These are phyloP conservation scores for Oryzias sinensis DNA, from an alignment of 2,797 vertebrate species.

Conservation along the genomic window DNA sequence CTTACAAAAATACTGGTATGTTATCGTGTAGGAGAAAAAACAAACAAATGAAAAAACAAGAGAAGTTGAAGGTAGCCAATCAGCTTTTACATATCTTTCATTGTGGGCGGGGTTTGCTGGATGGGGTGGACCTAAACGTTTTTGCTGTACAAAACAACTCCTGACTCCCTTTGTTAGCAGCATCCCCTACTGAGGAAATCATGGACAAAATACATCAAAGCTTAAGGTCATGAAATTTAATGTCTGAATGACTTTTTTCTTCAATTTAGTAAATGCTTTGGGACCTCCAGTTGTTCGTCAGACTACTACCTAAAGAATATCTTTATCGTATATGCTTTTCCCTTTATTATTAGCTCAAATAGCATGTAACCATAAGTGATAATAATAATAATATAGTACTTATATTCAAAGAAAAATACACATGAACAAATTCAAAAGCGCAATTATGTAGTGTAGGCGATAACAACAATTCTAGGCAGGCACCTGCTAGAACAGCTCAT, in stretches of 20 bases:
- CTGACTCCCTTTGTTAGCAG: not conserved
- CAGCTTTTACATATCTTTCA: not conserved
- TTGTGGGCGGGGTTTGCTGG: slow-evolving; percentile 4
- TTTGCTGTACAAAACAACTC: not conserved
- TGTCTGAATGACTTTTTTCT: not conserved
- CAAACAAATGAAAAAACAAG: slow-evolving; percentile 6
- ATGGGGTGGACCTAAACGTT: not conserved
- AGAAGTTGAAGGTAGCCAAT: slow-evolving; percentile 44
- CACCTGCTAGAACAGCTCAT: too few relatives aligned
- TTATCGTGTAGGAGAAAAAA: slow-evolving; percentile 2
- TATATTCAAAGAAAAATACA: too few relatives aligned
- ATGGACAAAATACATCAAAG: not conserved
- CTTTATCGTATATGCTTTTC: too few relatives aligned
- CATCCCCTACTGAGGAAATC: slow-evolving; percentile 12
- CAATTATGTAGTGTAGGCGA: too few relatives aligned
- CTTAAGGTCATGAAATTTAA: not conserved
- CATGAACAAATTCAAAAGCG: too few relatives aligned
- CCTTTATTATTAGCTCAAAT: too few relatives aligned
- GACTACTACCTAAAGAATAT: too few relatives aligned
- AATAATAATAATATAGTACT: too few relatives aligned
- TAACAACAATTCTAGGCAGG: too few relatives aligned
- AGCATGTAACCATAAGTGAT: too few relatives aligned
- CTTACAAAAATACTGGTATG: not conserved
- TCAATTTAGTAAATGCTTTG: not conserved
- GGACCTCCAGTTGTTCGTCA: too few relatives aligned